Percentiles rank a stretch among this genome's conserved stretches.
phyloP scores from a whole-genome alignment of 2,113 vertebrate species.

The Caretta caretta region DNA sequence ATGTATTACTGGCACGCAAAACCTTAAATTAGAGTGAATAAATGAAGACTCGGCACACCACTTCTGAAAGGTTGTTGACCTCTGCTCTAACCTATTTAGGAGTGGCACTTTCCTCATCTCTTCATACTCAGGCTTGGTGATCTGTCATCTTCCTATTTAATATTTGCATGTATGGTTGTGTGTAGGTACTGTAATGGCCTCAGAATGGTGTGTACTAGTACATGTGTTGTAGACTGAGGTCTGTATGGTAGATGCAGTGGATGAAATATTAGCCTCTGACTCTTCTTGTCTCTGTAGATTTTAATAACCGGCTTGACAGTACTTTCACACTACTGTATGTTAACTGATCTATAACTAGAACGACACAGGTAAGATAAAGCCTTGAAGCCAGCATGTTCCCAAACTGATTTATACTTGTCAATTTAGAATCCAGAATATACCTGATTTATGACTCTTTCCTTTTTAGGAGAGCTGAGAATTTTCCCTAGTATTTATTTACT shows the following conservation, averaged over 20 bases:
- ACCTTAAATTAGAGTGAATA: too few species aligned
- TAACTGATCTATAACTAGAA: background rate
- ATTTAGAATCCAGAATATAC: background rate
- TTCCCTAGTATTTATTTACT: background rate
- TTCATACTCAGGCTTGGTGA: background rate
- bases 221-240: background rate
- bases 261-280: background rate
- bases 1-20: too few species aligned
- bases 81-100: background rate
- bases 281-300: background rate
- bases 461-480: background rate
- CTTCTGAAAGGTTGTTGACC: too few species aligned
- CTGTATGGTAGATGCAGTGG: background rate
- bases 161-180: background rate
- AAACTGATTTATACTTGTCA: background rate
- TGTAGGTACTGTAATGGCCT: background rate
- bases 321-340: background rate
- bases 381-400: background rate
- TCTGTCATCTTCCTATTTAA: conserved; percentile 20
- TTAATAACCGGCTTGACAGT: background rate
- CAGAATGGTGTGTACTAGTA: background rate
- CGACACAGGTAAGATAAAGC: background rate
- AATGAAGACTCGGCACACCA: too few species aligned
- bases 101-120: background rate
- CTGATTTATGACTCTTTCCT: background rate